Evolutionary conservation across 2,888 invertebrate genomes (phyloP), one percentile per base, ranked within the genome.

Genomic region (Amphimallon solstitiale): DNA sequence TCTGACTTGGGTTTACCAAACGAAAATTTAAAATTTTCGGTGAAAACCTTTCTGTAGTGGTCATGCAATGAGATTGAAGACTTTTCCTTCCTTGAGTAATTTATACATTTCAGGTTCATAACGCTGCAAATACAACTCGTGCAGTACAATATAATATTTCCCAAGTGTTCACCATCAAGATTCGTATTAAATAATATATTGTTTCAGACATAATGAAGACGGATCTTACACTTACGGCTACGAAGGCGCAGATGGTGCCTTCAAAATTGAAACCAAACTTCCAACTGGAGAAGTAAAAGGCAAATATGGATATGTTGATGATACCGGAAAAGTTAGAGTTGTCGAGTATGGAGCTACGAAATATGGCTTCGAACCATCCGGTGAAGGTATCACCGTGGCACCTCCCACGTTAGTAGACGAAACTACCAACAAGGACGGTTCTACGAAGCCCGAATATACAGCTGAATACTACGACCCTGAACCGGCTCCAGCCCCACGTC

Each of bases 141-240:
- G n/a, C n/a, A n/a, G n/a, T n/a, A n/a, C n/a, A n/a, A n/a, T n/a
- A 65, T 19, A 34, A 63, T 12, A 9, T 60, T 29, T 63, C 1
- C 3, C 15, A 12, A 23, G 10, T 17, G 14, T 34, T 29, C 2
- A 9, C 37, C 37, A 54, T 12, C n/a, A 46, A n/a, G n/a, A n/a
- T n/a, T n/a, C n/a, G 5, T 23, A 23, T 23, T 51, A 49, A 19
- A 61, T 17, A 48, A 14, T 21, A 9, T 37, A 29, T 52, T 63
- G 12, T 59, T 73, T 66, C 63, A 92, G 92, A 79, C 94, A 93
- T 84, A 93, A 94, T 75, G 93, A 94, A 79, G 94, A 94, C 78
- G 94, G 94, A 61, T 94, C 94, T 0, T 95, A 95, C 83, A 95
- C 95, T 0, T 95, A 94, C 76, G 94, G 94, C 0, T 95, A 93